These are phyloP conservation scores for Leptobrachium leishanense DNA, from an alignment of 2,113 vertebrate genomes.

Conservation along the genomic window DNA sequence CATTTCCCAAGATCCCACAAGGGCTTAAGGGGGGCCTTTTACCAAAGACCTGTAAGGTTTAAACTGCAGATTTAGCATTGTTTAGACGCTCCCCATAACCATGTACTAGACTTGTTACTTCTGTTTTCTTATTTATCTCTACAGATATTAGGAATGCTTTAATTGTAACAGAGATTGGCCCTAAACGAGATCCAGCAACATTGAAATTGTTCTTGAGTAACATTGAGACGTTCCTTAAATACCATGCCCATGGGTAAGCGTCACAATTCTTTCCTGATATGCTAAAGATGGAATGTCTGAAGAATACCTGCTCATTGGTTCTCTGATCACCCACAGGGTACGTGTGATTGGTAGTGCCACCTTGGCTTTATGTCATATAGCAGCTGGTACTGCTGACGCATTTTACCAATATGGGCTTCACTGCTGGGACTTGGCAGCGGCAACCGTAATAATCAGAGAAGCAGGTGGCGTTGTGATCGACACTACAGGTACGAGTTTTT, in stretches of 20 bases:
- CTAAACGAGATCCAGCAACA: conserved; percentile 78
- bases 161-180: conserved; percentile 83
- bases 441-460: conserved; percentile 82
- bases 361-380: conserved; percentile 78
- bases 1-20: too few relatives aligned
- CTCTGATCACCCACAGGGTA: conserved; percentile 61
- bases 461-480: conserved; percentile 82
- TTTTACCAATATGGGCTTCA: conserved; percentile 87
- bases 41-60: too few relatives aligned
- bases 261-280: not conserved
- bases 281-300: not conserved
- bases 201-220: conserved; percentile 80
- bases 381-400: conserved; percentile 76
- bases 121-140: too few relatives aligned
- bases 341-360: conserved; percentile 84
- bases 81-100: too few relatives aligned
- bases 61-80: too few relatives aligned
- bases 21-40: too few relatives aligned
- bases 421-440: conserved; percentile 86
- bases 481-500: conserved; percentile 75
- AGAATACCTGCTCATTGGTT: not conserved
- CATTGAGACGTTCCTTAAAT: conserved; percentile 76
- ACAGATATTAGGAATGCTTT: conserved; percentile 81
- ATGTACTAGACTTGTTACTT: too few relatives aligned
- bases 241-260: conserved; percentile 78